Evolutionary conservation across 2,797 vertebrate species (phyloP).

Genomic region (Channa striata): DNA sequence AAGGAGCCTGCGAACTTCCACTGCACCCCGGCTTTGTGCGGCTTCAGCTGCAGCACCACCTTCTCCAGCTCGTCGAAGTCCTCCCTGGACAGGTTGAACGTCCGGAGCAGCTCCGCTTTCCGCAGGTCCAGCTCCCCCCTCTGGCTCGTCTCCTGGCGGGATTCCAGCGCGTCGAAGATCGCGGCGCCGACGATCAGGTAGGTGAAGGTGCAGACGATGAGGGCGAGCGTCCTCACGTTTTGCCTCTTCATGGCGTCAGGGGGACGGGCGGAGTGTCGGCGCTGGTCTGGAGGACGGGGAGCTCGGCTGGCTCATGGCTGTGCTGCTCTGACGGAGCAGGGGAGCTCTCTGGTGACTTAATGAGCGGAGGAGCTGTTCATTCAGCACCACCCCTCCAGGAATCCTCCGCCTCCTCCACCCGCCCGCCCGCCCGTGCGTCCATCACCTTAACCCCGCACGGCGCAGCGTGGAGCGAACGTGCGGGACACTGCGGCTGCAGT

Average conservation of each 20-base stretch:
- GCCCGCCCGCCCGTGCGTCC: too few relatives aligned
- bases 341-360: slow-evolving; percentile 75
- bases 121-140: slow-evolving; percentile 78
- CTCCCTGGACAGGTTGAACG: slow-evolving; percentile 88
- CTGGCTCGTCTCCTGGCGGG: slow-evolving; percentile 86
- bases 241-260: slow-evolving; percentile 94
- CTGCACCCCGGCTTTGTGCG: slow-evolving; percentile 95
- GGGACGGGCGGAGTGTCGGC: slow-evolving; percentile 47
- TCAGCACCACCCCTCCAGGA: slow-evolving; percentile 90
- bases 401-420: slow-evolving; percentile 36
- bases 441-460: not conserved
- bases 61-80: slow-evolving; percentile 88
- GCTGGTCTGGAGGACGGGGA: slow-evolving; percentile 84
- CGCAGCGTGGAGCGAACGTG: too few relatives aligned
- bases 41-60: slow-evolving; percentile 92
- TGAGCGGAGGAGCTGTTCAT: slow-evolving; percentile 90
- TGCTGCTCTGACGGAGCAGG: slow-evolving; percentile 70
- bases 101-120: slow-evolving; percentile 82
- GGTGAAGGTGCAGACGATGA: slow-evolving; percentile 93
- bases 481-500: not conserved
- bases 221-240: slow-evolving; percentile 92
- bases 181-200: slow-evolving; percentile 95
- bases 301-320: slow-evolving; percentile 88
- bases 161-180: slow-evolving; percentile 94
- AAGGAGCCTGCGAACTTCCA: slow-evolving; percentile 95